Conservation (phyloP, 2,113 vertebrate species). For the Eulacestoma nigropectus region DNA sequence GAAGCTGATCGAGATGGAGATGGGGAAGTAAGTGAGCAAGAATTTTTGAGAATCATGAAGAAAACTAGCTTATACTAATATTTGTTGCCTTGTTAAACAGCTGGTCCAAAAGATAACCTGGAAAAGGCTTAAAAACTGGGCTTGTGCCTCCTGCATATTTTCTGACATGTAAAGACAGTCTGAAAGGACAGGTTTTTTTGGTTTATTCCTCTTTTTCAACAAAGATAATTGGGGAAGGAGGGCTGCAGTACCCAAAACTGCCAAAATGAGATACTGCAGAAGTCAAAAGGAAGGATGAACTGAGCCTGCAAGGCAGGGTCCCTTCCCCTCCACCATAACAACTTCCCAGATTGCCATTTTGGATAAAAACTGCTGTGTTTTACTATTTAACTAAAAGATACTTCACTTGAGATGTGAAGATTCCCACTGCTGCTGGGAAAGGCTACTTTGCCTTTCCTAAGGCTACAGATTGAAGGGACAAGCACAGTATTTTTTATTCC, state of each 20-base stretch:
- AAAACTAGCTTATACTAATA: slow-evolving; percentile 86
- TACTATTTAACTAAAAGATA: neutral
- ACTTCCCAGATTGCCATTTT: neutral
- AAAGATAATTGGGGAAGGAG: neutral
- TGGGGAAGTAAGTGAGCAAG: slow-evolving; percentile 89
- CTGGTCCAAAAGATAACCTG: slow-evolving; percentile 27
- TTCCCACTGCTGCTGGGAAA: neutral
- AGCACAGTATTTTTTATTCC: neutral
- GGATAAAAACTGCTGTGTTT: neutral
- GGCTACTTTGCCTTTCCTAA: neutral
- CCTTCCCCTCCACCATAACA: neutral
- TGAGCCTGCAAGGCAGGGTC: neutral
- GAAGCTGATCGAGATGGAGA: slow-evolving; percentile 92
- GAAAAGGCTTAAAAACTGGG: slow-evolving; percentile 18
- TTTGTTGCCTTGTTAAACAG: neutral
- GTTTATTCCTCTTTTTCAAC: neutral
- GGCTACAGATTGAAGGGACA: neutral
- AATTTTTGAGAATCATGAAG: slow-evolving; percentile 94
- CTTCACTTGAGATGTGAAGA: neutral
- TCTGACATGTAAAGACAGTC: neutral
- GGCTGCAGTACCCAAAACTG: neutral
- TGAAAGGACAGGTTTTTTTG: neutral
- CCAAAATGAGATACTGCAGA: neutral
- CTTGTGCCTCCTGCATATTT: neutral
- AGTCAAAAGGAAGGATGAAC: neutral